Percentiles rank a stretch among this genome's conserved stretches.
These are phyloP conservation scores for Orchesellides sinensis DNA, from an alignment of 2,888 invertebrate species.

Conservation along the genomic window DNA sequence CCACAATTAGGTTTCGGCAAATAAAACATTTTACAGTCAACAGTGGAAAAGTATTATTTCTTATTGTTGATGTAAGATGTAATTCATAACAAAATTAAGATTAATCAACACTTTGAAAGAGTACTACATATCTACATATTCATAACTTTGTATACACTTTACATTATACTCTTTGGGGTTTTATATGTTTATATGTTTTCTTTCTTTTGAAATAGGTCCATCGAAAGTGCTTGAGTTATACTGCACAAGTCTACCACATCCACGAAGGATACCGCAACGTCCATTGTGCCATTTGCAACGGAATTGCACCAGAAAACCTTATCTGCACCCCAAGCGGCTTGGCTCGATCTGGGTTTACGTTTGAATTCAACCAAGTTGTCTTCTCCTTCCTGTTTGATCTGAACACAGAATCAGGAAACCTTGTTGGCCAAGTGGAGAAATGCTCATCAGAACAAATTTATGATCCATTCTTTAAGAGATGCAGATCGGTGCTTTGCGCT, in stretches of 20 bases:
- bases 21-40: too few species aligned
- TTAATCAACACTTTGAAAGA: too few species aligned
- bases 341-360: conserved; percentile 73
- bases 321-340: conserved; percentile 75
- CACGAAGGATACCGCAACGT: conserved; percentile 77
- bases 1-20: too few species aligned
- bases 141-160: too few species aligned
- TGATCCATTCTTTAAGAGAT: conserved; percentile 78
- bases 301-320: conserved; percentile 76
- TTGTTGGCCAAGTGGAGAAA: conserved; percentile 76
- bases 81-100: too few species aligned
- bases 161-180: neutral
- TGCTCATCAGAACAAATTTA: conserved; percentile 77
- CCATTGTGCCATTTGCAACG: conserved; percentile 79
- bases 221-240: conserved; percentile 77
- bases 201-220: conserved; percentile 66
- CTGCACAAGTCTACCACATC: conserved; percentile 77
- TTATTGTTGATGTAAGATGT: too few species aligned
- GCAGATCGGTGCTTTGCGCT: conserved; percentile 77
- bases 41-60: too few species aligned
- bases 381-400: conserved; percentile 78
- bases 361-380: conserved; percentile 76
- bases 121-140: too few species aligned
- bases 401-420: conserved; percentile 74
- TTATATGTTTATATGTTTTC: neutral